Conservation (phyloP, 2,797 vertebrate genomes). For the Amphiprion clarkii region DNA sequence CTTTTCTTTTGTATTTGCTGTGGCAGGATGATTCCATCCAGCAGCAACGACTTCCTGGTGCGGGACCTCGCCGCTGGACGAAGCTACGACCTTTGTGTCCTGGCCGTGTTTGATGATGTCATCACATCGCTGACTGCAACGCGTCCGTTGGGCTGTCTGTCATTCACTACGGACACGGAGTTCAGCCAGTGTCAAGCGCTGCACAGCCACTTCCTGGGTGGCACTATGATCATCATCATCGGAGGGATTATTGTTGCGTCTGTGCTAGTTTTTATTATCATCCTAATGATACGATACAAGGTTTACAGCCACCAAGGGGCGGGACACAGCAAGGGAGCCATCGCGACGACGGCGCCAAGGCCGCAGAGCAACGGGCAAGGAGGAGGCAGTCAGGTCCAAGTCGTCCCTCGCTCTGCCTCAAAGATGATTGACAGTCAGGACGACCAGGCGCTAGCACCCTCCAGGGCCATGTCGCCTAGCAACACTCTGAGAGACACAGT, state of each 20-base stretch:
- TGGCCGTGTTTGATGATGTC: slow-evolving; percentile 91
- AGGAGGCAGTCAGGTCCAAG: slow-evolving; percentile 70
- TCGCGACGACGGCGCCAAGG: slow-evolving; percentile 64
- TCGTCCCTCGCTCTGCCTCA: slow-evolving; percentile 82
- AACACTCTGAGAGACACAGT: slow-evolving; percentile 83
- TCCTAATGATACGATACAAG: slow-evolving; percentile 96
- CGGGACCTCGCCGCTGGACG: slow-evolving; percentile 90
- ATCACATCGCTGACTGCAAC: slow-evolving; percentile 90
- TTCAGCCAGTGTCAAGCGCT: slow-evolving; percentile 89
- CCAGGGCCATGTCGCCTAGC: slow-evolving; percentile 75
- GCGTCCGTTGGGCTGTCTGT: slow-evolving; percentile 90
- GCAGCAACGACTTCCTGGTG: slow-evolving; percentile 91
- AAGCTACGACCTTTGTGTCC: slow-evolving; percentile 90
- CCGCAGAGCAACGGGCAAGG: slow-evolving; percentile 82
- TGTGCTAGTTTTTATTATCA: slow-evolving; percentile 95
- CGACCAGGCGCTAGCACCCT: slow-evolving; percentile 67
- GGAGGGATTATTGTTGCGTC: slow-evolving; percentile 96
- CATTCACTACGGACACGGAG: slow-evolving; percentile 90
- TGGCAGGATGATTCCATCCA: slow-evolving; percentile 92
- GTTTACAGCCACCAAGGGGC: slow-evolving; percentile 90
- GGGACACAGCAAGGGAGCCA: slow-evolving; percentile 81
- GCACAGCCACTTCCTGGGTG: slow-evolving; percentile 92
- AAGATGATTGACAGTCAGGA: slow-evolving; percentile 86
- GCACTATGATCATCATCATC: slow-evolving; percentile 97
- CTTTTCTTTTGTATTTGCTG: slow-evolving; percentile 29